phyloP scores from a whole-genome alignment of 2,113 vertebrate genomes.

The Mystacornis crossleyi region DNA sequence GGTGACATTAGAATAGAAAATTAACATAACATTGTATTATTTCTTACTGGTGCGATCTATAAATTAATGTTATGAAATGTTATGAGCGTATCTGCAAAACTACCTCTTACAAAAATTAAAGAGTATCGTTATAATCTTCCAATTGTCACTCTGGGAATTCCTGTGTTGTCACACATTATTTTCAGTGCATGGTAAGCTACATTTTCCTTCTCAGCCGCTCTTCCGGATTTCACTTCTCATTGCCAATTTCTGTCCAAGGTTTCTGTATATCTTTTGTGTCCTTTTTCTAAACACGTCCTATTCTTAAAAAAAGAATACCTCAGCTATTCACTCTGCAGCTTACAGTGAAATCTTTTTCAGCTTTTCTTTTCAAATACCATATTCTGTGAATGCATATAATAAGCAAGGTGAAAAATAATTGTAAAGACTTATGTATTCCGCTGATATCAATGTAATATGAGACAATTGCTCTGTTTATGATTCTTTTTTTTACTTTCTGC shows the following conservation, averaged over 20 bases:
- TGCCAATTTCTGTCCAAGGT: slow-evolving; percentile 46
- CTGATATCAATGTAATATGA: neutral
- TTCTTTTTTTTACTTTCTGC: neutral
- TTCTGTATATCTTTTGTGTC: slow-evolving; percentile 67
- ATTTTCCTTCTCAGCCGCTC: slow-evolving; percentile 21
- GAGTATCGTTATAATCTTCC: slow-evolving; percentile 58
- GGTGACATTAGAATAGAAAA: slow-evolving; percentile 37
- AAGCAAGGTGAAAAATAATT: slow-evolving; percentile 28
- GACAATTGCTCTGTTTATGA: neutral
- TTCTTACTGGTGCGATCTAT: slow-evolving; percentile 52
- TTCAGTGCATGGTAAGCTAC: neutral
- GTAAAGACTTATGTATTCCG: neutral
- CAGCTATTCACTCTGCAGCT: slow-evolving; percentile 36
- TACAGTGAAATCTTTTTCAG: slow-evolving; percentile 22
- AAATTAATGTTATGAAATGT: slow-evolving; percentile 75
- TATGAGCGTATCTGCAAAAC: slow-evolving; percentile 61
- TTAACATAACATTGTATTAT: slow-evolving; percentile 60
- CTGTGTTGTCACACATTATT: slow-evolving; percentile 67
- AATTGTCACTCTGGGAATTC: slow-evolving; percentile 64
- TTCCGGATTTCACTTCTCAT: slow-evolving; percentile 38
- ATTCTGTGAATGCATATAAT: neutral
- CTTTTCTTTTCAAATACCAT: slow-evolving; percentile 23
- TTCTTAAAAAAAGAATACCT: slow-evolving; percentile 8
- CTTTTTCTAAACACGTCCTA: slow-evolving; percentile 57
- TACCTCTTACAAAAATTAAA: slow-evolving; percentile 69